Base-by-base conservation (phyloP, 2,113 vertebrate genomes). In the Pyrgilauda ruficollis region DNA sequence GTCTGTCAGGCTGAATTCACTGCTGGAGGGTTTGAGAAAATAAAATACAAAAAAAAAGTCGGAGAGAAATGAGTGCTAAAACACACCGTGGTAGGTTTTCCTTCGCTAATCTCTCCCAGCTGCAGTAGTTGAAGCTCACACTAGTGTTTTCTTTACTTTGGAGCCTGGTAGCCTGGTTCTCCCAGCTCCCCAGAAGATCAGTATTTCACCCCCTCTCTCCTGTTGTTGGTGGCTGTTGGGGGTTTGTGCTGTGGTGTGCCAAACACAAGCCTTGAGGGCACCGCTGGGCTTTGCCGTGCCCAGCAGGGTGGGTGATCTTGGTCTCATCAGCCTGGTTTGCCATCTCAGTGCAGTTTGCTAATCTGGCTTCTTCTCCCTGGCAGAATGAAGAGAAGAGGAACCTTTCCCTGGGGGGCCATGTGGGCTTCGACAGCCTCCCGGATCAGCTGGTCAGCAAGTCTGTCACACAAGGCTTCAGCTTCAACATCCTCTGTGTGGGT, bases 401-500 rank as follows among this genome's bases (percentile, higher is more conserved):
- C 97, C 98, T 99, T 52, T 98, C 97, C 72, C 97, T 99, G 93
- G 99, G 99, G 2, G 99, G 99, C 97, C 99, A 99, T 97, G 99
- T 99, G 47, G 99, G 99, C 73, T 99, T 99, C 2, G 99, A 99
- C 98, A 99, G 99, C 91, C 99, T 99, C 93, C 99, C 99, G 0
- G 99, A 99, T 85, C 99, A 99, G 96, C 97, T 99, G 97, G 99
- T 99, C 98, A 99, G 99, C 97, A 99, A 99, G 98, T 99, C 99
- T 7, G 99, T 99, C 97, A 98, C 98, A 9, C 99, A 99, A 96
- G 99, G 99, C 91, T 99, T 99, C 98, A 99, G 99, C 97, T 99
- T 99, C 98, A 99, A 99, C 97, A 99, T 99, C 94, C 99, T 99
- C 66, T 99, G 99, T 83, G 99, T 99, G 96, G 99, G 99, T 99